phyloP scores from a whole-genome alignment of 2,888 invertebrate species.

The Aleiodes leptofemur region DNA sequence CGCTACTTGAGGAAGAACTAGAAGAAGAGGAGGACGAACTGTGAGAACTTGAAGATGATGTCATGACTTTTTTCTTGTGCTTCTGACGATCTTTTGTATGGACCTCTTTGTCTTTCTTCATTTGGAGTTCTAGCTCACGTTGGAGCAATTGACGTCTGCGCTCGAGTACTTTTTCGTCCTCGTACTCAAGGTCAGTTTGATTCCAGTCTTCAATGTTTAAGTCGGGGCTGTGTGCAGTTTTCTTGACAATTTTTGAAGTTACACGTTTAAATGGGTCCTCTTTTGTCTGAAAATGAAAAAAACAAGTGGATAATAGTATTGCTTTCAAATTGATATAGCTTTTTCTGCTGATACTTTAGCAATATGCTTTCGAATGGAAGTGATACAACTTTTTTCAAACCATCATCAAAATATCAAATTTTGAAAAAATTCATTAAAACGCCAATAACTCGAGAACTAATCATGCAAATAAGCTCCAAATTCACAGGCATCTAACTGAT shows the following conservation, averaged over 20 bases:
- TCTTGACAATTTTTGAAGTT: conserved; percentile 80
- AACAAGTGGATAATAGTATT: no score
- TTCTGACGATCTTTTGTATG: conserved; percentile 81
- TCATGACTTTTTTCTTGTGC: conserved; percentile 81
- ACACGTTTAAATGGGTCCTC: conserved; percentile 82
- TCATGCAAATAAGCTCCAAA: no score
- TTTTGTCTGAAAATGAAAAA: conserved; percentile 75
- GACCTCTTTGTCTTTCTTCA: conserved; percentile 86
- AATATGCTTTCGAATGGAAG: no score
- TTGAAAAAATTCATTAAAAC: no score
- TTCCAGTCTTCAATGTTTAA: conserved; percentile 86
- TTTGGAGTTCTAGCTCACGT: conserved; percentile 85
- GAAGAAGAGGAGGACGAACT: conserved; percentile 81
- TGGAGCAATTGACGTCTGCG: conserved; percentile 85
- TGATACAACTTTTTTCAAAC: no score
- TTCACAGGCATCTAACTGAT: no score
- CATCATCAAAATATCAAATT: no score
- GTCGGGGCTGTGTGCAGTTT: conserved; percentile 78
- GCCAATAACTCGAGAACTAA: no score
- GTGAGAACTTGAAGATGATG: conserved; percentile 83
- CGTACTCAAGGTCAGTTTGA: conserved; percentile 87
- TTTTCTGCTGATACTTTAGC: no score
- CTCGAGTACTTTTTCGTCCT: conserved; percentile 87
- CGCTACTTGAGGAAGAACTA: conserved; percentile 79
- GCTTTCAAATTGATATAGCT: no score